phyloP scores from a whole-genome alignment of 2,797 vertebrate species.

The Clarias fuscus region DNA sequence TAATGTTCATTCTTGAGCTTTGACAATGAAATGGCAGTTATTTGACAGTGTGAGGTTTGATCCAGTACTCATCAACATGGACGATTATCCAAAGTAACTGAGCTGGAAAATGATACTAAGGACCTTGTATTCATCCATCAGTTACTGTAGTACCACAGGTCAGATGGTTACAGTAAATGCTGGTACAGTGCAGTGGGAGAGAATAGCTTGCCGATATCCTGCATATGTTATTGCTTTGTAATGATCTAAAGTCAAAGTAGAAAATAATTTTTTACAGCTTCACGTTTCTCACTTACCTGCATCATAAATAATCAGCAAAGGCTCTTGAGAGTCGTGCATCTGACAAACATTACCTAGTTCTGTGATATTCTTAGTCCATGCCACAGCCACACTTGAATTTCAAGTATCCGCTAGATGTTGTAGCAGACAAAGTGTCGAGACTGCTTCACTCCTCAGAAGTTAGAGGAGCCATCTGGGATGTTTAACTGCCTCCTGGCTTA shows the following conservation, averaged over 20 bases:
- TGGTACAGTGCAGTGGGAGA: neutral
- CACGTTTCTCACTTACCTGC: slow-evolving; percentile 5
- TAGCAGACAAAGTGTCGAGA: slow-evolving; percentile 62
- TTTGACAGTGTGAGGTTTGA: slow-evolving; percentile 49
- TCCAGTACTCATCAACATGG: slow-evolving; percentile 31
- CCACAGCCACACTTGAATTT: slow-evolving; percentile 51
- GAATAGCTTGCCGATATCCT: neutral
- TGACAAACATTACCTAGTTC: slow-evolving; percentile 50
- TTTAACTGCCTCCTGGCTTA: slow-evolving; percentile 56
- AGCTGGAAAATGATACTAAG: slow-evolving; percentile 3
- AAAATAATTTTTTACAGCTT: slow-evolving; percentile 20
- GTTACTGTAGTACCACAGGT: neutral
- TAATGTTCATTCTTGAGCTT: slow-evolving; percentile 48
- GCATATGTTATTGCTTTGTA: neutral
- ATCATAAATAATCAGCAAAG: slow-evolving; percentile 59
- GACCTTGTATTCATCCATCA: neutral
- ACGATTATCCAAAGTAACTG: slow-evolving; percentile 43
- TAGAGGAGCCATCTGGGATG: slow-evolving; percentile 65
- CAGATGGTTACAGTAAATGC: neutral
- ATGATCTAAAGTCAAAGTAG: neutral
- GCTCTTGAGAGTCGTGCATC: slow-evolving; percentile 44
- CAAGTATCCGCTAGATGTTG: slow-evolving; percentile 60
- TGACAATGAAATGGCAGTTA: slow-evolving; percentile 47
- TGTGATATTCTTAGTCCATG: slow-evolving; percentile 34
- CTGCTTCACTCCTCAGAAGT: slow-evolving; percentile 70